Base-by-base conservation (phyloP, 2,888 invertebrate species). In the Plagiodera versicolora region DNA sequence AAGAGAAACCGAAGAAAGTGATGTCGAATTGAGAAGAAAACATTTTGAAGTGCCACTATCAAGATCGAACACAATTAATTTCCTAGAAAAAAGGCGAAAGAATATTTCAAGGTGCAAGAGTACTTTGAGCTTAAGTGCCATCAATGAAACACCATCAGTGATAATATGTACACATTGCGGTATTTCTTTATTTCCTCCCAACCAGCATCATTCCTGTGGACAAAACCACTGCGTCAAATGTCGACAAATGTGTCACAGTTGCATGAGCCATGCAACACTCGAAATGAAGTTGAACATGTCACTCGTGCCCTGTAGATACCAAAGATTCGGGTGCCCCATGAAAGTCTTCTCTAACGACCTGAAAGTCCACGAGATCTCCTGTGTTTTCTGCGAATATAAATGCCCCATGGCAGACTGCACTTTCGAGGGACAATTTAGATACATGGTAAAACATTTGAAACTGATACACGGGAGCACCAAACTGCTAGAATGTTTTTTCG, bases 401-500 rank as follows among this genome's bases (percentile, higher is more conserved):
- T 76, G 76, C 54, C 69, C 70, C 11, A 64, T 70, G 18, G 64
- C 65, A 1, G 67, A 66, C 8, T 76, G 75, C 54, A 54, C 54
- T 1, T 68, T 62, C 54, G 62, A 66, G 55, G 70, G 67, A 4
- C 65, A 66, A 47, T 74, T 69, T 50, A 64, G 67, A 19, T 50
- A 67, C 3, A 67, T 74, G 52, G 39, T 61, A 11, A 67, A 70
- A 19, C 75, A 76, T 63, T 54, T 75, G 18, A 73, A 69, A 39
- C 53, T 74, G 1, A 69, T 72, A 5, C 75, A 76, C 54, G 66
- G 71, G n/a, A 73, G 74, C 55, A 68, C 70, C 1, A 72, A 71
- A 51, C 61, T 74, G 1, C 28, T 62, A 2, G 66, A 69, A 20
- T 66, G 66, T 1, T 69, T 70, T n/a, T 70, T 69, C 14, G 63